Evolutionary conservation across 1,140 invertebrate species (phyloP), one percentile per base, ranked within the genome.

Genomic region (Sinonovacula constricta): DNA sequence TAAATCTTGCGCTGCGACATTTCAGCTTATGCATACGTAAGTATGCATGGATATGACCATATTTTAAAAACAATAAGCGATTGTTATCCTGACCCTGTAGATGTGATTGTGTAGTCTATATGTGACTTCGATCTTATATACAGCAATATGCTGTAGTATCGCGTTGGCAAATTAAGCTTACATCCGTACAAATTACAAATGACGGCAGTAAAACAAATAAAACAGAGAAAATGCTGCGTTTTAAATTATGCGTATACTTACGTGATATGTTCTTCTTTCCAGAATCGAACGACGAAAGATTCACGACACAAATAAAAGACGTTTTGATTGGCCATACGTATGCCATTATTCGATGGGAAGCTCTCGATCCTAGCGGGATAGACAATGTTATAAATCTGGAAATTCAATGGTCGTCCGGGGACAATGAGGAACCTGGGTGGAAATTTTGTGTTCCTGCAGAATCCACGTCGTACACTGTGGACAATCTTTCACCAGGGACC

Each of bases 361-460:
- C 24, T n/a, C n/a, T 53, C 26, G 18, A 28, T 0, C 1, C 2
- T 3, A 34, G 34, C 34, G 5, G 49, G 22, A 22, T 10, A 63
- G n/a, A 33, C 5, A 33, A 63, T n/a, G 56, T 63, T 3, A 30
- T 26, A 24, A 51, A 63, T 36, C 33, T 63, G 3, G 57, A 74
- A 36, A 30, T 74, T 22, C 22, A 62, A 15, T 74, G 70, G 70
- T 24, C 70, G 3, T 15, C 31, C 45, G 39, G 3, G 5, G 34
- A 53, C 15, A 24, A 30, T n/a, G 36, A 63, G 0, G 70, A 74
- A 0, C n/a, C 24, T 12, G 36, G 34, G 1, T 59, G 33, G 2
- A 74, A 62, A 53, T n/a, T 30, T 4, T 74, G 70, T 39, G 28
- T 74, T 36, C 7, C 36, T 3, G 59, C 1, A n/a, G 15, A 62